These are phyloP conservation scores for Erethizon dorsatum DNA, from an alignment of 2,797 vertebrate genomes.

Conservation along the genomic window DNA sequence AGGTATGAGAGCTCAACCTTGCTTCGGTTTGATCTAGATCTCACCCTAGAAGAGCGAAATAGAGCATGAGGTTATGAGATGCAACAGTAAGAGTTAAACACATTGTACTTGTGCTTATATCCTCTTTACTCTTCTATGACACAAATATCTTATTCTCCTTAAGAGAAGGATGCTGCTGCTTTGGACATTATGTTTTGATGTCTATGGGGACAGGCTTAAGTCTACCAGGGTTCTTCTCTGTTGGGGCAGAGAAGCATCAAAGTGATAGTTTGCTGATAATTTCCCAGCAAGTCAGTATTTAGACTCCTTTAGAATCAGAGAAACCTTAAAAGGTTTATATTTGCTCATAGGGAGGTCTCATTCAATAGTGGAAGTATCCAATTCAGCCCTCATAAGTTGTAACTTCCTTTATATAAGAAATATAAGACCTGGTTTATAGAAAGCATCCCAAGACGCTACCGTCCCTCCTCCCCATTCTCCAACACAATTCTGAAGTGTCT, in stretches of 20 bases:
- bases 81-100: background rate
- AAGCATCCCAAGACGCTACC: background rate
- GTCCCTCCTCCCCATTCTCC: background rate
- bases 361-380: background rate
- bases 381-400: background rate
- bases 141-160: background rate
- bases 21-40: background rate
- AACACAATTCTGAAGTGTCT: slow-evolving; percentile 15
- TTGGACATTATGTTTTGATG: background rate
- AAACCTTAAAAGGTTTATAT: slow-evolving; percentile 16
- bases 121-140: background rate
- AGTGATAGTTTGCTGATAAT: background rate
- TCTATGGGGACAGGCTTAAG: background rate
- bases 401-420: slow-evolving; percentile 39
- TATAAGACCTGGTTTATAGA: background rate
- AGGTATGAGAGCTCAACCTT: background rate
- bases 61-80: background rate
- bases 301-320: background rate
- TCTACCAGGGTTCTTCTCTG: background rate
- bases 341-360: background rate
- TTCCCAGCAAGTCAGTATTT: slow-evolving; percentile 4
- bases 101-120: background rate
- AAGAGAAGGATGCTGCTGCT: background rate
- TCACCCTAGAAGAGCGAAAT: background rate
- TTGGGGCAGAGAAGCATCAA: background rate